phyloP scores from a whole-genome alignment of 2,888 invertebrate genomes.

The Euplexia lucipara region DNA sequence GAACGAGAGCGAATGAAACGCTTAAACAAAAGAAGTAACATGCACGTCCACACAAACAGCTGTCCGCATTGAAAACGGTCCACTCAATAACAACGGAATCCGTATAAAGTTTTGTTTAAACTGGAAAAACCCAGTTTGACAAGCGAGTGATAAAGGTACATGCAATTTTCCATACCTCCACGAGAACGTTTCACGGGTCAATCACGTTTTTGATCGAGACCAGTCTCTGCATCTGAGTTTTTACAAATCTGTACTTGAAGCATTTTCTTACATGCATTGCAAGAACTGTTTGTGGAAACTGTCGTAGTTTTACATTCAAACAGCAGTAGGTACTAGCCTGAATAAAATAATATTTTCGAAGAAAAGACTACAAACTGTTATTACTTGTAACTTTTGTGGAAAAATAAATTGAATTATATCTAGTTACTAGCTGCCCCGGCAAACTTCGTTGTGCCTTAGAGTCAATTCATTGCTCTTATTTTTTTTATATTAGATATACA shows the following conservation, averaged over 20 bases:
- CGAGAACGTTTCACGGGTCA: conserved; percentile 54
- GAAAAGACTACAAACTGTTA: conserved; percentile 43
- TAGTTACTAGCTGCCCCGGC: too few relatives aligned
- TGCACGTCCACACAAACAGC: conserved; percentile 20
- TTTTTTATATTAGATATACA: too few relatives aligned
- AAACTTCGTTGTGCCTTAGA: too few relatives aligned
- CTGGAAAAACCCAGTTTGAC: conserved; percentile 31
- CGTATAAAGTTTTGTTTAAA: conserved; percentile 17
- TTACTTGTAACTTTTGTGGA: conserved; percentile 31
- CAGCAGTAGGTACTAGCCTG: conserved; percentile 21
- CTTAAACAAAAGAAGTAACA: conserved; percentile 33
- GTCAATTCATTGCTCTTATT: too few relatives aligned
- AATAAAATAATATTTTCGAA: not conserved
- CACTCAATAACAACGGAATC: conserved; percentile 39
- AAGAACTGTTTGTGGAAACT: not conserved
- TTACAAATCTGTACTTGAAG: not conserved
- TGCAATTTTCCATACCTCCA: conserved; percentile 46
- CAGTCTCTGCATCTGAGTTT: conserved; percentile 8
- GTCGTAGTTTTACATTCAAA: not conserved
- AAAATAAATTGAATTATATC: conserved; percentile 11
- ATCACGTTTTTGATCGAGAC: conserved; percentile 51
- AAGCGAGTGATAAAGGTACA: conserved; percentile 30
- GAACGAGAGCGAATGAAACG: conserved; percentile 29
- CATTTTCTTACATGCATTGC: conserved; percentile 10
- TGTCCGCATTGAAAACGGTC: conserved; percentile 25